Percentiles rank a stretch among this genome's conserved stretches.
Conservation (phyloP, 92 coral and sea anemone genomes). For the Phenganax subtilis region DNA sequence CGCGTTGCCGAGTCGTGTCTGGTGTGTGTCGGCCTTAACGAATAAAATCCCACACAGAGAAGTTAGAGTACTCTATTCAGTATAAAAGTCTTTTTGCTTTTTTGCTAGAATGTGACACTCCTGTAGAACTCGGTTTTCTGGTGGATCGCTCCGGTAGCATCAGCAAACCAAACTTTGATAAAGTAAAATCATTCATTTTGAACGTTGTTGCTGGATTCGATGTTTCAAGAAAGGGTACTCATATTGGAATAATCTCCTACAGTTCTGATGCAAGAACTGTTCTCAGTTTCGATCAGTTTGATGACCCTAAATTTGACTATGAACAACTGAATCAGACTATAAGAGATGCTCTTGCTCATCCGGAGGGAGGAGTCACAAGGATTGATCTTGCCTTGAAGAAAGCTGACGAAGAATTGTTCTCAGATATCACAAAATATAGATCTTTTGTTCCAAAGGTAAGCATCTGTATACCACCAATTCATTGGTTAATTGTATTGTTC, state of each 20-base stretch:
- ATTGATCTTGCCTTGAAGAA: slow-evolving; percentile 34
- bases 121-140: slow-evolving; percentile 35
- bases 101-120: slow-evolving; percentile 36
- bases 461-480: neutral
- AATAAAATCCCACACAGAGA: neutral
- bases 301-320: slow-evolving; percentile 24
- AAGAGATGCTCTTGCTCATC: slow-evolving; percentile 19
- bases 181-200: slow-evolving; percentile 27
- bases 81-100: neutral
- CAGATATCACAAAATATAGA: slow-evolving; percentile 25
- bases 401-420: slow-evolving; percentile 36
- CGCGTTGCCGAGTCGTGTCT: no score
- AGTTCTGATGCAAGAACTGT: slow-evolving; percentile 26
- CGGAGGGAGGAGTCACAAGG: slow-evolving; percentile 21
- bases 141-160: slow-evolving; percentile 42
- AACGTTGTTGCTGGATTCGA: slow-evolving; percentile 27
- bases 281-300: slow-evolving; percentile 26
- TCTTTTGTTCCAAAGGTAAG: slow-evolving; percentile 32
- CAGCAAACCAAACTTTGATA: slow-evolving; percentile 11
- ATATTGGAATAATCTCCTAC: slow-evolving; percentile 31
- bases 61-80: neutral
- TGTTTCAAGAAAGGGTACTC: slow-evolving; percentile 31
- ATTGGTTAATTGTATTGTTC: no score
- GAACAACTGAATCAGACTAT: slow-evolving; percentile 24
- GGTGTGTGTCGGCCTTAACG: no score